phyloP scores from a whole-genome alignment of 1,140 invertebrate species.

The Drosophila obscura region DNA sequence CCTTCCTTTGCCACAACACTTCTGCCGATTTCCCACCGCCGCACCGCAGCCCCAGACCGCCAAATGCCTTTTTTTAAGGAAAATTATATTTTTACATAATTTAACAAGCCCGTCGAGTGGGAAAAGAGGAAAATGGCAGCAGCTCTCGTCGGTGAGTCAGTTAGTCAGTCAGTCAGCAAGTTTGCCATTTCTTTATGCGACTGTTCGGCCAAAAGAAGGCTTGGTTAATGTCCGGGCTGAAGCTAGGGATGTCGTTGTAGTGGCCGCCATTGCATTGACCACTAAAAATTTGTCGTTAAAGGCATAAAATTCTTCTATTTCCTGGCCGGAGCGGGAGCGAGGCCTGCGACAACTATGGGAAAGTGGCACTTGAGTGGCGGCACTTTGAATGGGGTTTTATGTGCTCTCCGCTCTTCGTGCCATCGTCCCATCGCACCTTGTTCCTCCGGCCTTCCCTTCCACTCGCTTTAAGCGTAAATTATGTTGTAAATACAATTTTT shows the following conservation, averaged over 20 bases:
- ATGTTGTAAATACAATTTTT: conserved; percentile 77
- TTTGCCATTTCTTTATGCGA: conserved; percentile 28
- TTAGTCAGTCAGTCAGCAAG: too few species aligned
- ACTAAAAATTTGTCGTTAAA: conserved; percentile 70
- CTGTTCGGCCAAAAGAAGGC: background rate
- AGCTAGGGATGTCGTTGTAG: conserved; percentile 21
- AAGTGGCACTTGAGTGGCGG: conserved; percentile 69
- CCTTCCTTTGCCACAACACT: conserved; percentile 9
- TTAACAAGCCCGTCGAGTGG: conserved; percentile 45
- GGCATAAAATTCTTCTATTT: conserved; percentile 61
- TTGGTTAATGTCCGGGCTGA: conserved; percentile 3
- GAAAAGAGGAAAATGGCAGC: background rate
- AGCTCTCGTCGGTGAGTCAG: background rate
- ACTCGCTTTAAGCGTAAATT: conserved; percentile 59
- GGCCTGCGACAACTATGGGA: conserved; percentile 26
- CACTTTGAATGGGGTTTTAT: conserved; percentile 57
- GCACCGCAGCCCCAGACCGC: background rate
- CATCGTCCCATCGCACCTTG: background rate
- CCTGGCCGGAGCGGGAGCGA: conserved; percentile 1
- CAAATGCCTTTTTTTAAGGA: conserved; percentile 35
- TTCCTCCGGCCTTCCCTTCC: background rate
- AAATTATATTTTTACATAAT: conserved; percentile 75
- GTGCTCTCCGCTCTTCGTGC: conserved; percentile 23
- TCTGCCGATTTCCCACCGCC: background rate
- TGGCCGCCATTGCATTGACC: conserved; percentile 64